Evolutionary conservation across 2,888 invertebrate genomes (phyloP).

Genomic region (Acronicta alni): DNA sequence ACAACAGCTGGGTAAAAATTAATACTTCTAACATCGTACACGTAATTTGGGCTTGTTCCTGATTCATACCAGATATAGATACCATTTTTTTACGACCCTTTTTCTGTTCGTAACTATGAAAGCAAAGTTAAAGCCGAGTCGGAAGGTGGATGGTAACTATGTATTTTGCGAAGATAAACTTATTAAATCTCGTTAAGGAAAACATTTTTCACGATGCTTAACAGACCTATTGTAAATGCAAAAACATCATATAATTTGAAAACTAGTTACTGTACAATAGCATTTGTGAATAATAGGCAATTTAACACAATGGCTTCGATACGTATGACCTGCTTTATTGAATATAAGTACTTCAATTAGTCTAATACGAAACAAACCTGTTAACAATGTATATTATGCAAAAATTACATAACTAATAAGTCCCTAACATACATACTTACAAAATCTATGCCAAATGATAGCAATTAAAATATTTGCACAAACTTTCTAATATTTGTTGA

Average conservation of each 20-base stretch:
- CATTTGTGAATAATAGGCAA: conserved; percentile 37
- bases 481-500: too few species aligned
- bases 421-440: too few species aligned
- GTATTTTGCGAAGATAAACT: conserved; percentile 13
- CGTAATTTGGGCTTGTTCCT: too few species aligned
- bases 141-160: too few species aligned
- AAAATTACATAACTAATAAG: background rate
- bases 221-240: background rate
- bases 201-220: too few species aligned
- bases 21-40: conserved; percentile 3
- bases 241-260: conserved; percentile 13
- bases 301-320: conserved; percentile 24
- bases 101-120: conserved; percentile 20
- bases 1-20: conserved; percentile 7
- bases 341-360: conserved; percentile 8
- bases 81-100: too few species aligned
- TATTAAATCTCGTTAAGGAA: too few species aligned
- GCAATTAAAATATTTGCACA: too few species aligned
- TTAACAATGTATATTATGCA: conserved; percentile 19
- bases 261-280: conserved; percentile 17
- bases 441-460: conserved; percentile 24
- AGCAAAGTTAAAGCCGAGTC: conserved; percentile 36
- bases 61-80: too few species aligned
- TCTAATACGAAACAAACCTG: conserved; percentile 10
- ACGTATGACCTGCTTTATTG: conserved; percentile 14